These are phyloP conservation scores for Temnothorax ravouxi DNA, from an alignment of 2,888 invertebrate species.

Conservation along the genomic window DNA sequence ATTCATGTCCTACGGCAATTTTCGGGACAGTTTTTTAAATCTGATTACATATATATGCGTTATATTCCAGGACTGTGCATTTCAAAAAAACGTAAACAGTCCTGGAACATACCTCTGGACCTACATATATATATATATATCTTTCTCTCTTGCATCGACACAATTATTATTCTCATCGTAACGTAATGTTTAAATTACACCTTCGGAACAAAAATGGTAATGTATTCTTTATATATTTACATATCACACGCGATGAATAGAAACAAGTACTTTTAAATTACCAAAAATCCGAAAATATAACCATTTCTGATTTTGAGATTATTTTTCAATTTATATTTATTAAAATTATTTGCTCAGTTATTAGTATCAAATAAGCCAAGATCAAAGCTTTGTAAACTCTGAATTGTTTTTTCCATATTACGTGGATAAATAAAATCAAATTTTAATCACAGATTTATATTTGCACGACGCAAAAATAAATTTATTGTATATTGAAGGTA, in stretches of 20 bases:
- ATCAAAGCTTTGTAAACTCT: not conserved
- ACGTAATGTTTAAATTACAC: not conserved
- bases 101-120: no score
- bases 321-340: not conserved
- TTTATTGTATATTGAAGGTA: not conserved
- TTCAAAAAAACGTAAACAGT: no score
- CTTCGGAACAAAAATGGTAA: not conserved
- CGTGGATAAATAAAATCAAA: not conserved
- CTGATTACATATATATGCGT: no score
- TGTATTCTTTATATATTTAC: not conserved
- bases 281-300: not conserved
- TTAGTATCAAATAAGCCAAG: no score
- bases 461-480: not conserved
- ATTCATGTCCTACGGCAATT: no score
- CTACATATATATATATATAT: no score
- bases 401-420: not conserved
- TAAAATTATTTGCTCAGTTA: conserved; percentile 1
- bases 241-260: not conserved
- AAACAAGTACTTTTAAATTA: not conserved
- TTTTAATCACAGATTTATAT: not conserved
- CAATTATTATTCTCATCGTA: not conserved
- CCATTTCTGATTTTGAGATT: not conserved
- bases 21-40: no score
- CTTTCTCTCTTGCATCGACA: not conserved
- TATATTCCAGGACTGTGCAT: no score